These are phyloP conservation scores for Tetramorium bicarinatum DNA, from an alignment of 2,888 invertebrate genomes.

Conservation along the genomic window DNA sequence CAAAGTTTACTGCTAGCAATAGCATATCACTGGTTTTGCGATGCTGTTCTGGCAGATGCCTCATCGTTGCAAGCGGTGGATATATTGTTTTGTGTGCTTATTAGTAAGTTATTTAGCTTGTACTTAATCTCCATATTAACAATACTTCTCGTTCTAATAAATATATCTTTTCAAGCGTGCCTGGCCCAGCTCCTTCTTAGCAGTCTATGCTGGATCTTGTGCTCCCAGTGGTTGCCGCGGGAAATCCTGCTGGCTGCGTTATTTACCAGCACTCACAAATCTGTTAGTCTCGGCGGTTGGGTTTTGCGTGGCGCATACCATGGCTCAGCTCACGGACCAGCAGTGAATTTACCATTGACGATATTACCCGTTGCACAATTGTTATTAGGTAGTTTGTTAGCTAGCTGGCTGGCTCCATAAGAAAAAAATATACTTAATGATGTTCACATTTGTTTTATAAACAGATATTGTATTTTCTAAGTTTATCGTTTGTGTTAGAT, in stretches of 20 bases:
- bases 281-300: constrained; percentile 84
- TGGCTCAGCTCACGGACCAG: constrained; percentile 81
- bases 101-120: constrained; percentile 74
- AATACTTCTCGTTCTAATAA: not conserved
- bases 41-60: constrained; percentile 83
- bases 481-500: too few species aligned
- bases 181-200: constrained; percentile 82
- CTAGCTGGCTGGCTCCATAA: constrained; percentile 82
- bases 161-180: constrained; percentile 78
- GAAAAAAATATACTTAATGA: constrained; percentile 17
- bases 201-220: constrained; percentile 83
- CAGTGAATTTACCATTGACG: constrained; percentile 83
- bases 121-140: not conserved
- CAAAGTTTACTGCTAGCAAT: constrained; percentile 80
- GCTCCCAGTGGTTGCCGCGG: constrained; percentile 82
- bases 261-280: constrained; percentile 84
- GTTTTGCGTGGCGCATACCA: constrained; percentile 83
- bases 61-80: constrained; percentile 83
- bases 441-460: not conserved
- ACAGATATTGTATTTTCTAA: not conserved
- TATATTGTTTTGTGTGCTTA: constrained; percentile 83
- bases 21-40: constrained; percentile 84
- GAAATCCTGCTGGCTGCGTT: constrained; percentile 81
- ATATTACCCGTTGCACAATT: constrained; percentile 84
- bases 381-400: constrained; percentile 83